phyloP scores from a whole-genome alignment of 2,113 vertebrate species.

The Trochalopteron elliotii region DNA sequence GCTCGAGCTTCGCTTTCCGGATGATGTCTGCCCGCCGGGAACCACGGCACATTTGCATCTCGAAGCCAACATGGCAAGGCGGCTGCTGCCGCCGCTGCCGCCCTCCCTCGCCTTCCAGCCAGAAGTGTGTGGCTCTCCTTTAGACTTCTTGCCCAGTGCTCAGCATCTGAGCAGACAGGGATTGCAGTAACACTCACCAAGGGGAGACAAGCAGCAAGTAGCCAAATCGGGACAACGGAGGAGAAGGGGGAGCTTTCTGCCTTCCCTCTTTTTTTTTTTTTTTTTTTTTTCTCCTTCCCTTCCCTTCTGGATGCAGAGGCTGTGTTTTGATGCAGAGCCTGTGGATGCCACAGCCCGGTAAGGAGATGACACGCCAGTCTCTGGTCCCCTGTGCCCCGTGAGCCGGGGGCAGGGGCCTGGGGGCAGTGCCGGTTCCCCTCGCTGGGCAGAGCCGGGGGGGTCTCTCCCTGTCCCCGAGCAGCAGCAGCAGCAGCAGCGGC shows the following conservation, averaged over 20 bases:
- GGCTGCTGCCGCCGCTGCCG: constrained; percentile 48
- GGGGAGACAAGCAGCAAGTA: constrained; percentile 51
- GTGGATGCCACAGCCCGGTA: constrained; percentile 35
- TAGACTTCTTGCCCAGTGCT: constrained; percentile 56
- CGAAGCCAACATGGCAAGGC: constrained; percentile 54
- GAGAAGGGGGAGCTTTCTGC: not conserved
- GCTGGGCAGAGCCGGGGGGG: not conserved
- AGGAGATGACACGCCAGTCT: constrained; percentile 47
- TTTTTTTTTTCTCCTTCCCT: not conserved
- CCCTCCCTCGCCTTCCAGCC: constrained; percentile 47
- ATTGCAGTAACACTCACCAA: constrained; percentile 36
- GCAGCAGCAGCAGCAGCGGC: constrained; percentile 22
- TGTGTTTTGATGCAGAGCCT: constrained; percentile 41
- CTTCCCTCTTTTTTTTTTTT: not conserved
- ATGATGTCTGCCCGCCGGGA: constrained; percentile 37
- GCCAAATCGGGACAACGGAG: constrained; percentile 39
- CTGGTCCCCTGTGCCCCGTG: not conserved
- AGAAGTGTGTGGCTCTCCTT: constrained; percentile 54
- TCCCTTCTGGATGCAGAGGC: constrained; percentile 18
- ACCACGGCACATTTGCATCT: constrained; percentile 39
- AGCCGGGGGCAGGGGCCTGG: not conserved
- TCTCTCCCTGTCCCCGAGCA: not conserved
- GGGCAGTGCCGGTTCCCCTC: not conserved
- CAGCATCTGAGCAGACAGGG: constrained; percentile 32
- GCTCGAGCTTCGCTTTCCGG: not conserved